A percentile compares a stretch with the other conserved stretches of the same genome.
phyloP scores from a whole-genome alignment of 2,797 vertebrate species.

The Ctenopoma kingsleyae region DNA sequence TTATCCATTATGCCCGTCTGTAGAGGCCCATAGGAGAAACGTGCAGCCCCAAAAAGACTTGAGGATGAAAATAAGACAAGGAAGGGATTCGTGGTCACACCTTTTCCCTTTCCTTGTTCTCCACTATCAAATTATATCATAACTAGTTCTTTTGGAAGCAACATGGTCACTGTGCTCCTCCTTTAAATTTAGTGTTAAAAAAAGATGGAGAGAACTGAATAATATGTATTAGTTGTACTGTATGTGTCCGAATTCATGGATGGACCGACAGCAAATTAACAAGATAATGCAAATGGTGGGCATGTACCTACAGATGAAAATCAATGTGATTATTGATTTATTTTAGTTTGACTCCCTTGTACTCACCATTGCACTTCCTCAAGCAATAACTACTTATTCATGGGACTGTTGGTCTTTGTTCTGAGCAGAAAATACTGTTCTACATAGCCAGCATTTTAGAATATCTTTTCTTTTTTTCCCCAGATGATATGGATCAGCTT shows the following conservation, averaged over 20 bases:
- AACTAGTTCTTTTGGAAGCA: constrained; percentile 69
- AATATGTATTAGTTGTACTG: constrained; percentile 31
- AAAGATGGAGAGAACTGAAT: constrained; percentile 39
- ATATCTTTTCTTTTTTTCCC: constrained; percentile 52
- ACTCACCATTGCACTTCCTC: constrained; percentile 49
- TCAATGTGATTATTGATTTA: constrained; percentile 77
- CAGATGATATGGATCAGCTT: constrained; percentile 74
- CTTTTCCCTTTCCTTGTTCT: constrained; percentile 66
- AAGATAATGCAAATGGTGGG: constrained; percentile 66
- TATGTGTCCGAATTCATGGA: constrained; percentile 34
- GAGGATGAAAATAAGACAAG: constrained; percentile 79
- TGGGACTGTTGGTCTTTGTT: constrained; percentile 71
- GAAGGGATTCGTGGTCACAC: constrained; percentile 80
- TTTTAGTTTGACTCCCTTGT: constrained; percentile 60
- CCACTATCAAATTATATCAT: constrained; percentile 81
- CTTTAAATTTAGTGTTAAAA: constrained; percentile 47
- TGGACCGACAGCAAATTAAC: constrained; percentile 48
- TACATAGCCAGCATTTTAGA: constrained; percentile 79
- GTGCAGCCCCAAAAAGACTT: constrained; percentile 73
- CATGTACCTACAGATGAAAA: constrained; percentile 66
- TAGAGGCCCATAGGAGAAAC: constrained; percentile 76
- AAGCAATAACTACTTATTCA: constrained; percentile 61
- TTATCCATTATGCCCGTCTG: constrained; percentile 82
- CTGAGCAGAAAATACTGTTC: constrained; percentile 66
- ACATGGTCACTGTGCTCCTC: constrained; percentile 74